Evolutionary conservation across 2,113 vertebrate genomes (phyloP).

Genomic region (Polypterus bichir): DNA sequence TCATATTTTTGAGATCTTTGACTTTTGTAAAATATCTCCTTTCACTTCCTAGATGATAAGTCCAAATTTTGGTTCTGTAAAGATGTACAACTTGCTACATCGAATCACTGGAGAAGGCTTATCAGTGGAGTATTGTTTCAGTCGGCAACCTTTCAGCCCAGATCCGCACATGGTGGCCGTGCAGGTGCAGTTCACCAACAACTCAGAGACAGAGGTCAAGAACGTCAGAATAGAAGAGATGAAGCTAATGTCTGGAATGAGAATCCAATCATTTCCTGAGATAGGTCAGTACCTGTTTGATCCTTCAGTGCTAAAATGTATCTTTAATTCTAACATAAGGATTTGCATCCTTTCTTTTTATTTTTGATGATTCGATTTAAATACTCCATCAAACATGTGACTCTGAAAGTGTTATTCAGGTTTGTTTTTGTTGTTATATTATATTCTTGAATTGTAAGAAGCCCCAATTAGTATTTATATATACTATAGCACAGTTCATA

Average conservation of each 20-base stretch:
- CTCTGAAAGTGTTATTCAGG: too few species aligned
- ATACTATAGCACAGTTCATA: too few species aligned
- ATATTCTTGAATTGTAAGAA: too few species aligned
- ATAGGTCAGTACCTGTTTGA: constrained; percentile 50
- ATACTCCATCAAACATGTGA: too few species aligned
- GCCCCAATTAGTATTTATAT: too few species aligned
- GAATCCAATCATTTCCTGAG: constrained; percentile 82
- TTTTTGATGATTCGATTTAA: too few species aligned
- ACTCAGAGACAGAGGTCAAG: constrained; percentile 61
- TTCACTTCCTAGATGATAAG: constrained; percentile 51
- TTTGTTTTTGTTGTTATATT: too few species aligned
- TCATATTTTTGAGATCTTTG: too few species aligned
- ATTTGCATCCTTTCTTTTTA: too few species aligned
- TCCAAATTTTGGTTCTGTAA: constrained; percentile 38
- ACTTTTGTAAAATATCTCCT: too few species aligned
- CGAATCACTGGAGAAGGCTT: constrained; percentile 86
- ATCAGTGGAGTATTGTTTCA: constrained; percentile 81
- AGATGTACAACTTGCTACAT: constrained; percentile 79
- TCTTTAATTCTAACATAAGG: too few species aligned
- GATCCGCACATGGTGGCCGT: constrained; percentile 85
- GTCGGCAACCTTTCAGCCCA: constrained; percentile 68
- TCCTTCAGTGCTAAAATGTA: too few species aligned
- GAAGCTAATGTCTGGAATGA: constrained; percentile 74
- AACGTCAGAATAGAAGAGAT: constrained; percentile 67
- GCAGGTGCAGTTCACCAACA: constrained; percentile 89